Percentiles rank a stretch among this genome's conserved stretches.
phyloP scores from a whole-genome alignment of 2,113 vertebrate species.

The Todiramphus chloris region DNA sequence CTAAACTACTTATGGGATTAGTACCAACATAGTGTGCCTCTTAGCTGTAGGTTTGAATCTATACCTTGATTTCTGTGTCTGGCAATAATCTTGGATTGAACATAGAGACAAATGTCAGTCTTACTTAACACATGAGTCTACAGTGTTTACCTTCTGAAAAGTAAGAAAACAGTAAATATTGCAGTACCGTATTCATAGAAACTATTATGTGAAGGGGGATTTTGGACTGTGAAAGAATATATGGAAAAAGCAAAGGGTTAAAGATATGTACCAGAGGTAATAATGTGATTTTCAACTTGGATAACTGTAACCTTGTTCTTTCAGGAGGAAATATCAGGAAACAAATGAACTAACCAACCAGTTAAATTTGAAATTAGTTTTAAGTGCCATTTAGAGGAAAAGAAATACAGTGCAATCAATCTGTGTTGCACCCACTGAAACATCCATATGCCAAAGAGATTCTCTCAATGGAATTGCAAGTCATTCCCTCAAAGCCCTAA shows the following conservation, averaged over 20 bases:
- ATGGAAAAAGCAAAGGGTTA: not conserved
- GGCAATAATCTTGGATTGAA: not conserved
- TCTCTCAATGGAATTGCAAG: not conserved
- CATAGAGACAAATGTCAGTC: not conserved
- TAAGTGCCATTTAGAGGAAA: conserved; percentile 2
- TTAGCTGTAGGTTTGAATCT: not conserved
- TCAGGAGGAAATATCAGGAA: conserved; percentile 4
- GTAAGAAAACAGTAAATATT: not conserved
- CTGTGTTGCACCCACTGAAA: not conserved
- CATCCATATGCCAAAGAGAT: not conserved
- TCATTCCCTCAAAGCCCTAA: not conserved
- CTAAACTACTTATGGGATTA: not conserved
- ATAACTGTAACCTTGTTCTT: not conserved
- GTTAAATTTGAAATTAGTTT: conserved; percentile 3
- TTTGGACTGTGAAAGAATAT: not conserved
- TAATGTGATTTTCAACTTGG: conserved; percentile 34
- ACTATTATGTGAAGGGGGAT: not conserved
- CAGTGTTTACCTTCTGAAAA: not conserved
- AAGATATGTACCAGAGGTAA: not conserved
- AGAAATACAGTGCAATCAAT: not conserved
- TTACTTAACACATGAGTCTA: not conserved
- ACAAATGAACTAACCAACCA: conserved; percentile 18
- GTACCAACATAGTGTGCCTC: not conserved
- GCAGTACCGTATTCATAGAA: not conserved
- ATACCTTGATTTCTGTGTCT: not conserved